Base-by-base conservation (phyloP, 2,797 vertebrate species). In the Harpagifer antarcticus region DNA sequence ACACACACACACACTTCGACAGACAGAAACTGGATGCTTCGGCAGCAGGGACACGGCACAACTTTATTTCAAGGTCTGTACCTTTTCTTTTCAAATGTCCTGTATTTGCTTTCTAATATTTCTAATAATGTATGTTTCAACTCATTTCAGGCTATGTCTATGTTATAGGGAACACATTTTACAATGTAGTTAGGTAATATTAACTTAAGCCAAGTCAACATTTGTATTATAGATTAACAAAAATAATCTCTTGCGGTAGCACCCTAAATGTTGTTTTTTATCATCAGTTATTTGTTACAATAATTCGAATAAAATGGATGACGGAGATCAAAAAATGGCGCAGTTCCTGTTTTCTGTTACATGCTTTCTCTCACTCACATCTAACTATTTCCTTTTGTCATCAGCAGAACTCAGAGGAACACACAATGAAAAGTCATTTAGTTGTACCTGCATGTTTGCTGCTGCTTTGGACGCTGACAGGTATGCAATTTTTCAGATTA, bases 301-400 rank as follows among this genome's bases (percentile, higher is more conserved):
- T 42, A 40, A 67, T 13, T n/a, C 3, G 3, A 72, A 17, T 85
- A 87, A 90, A 90, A 90, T 90, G 90, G 89, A 76, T 8, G 86
- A 63, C 44, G 0, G 0, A 1, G 14, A 17, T 63, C 14, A 82
- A 73, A 87, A 90, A 85, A 92, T 92, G 90, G 82, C 61, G 37
- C 0, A 49, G 68, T 87, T 86, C 72, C 80, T 79, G 60, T 47
- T 70, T 2, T 67, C 27, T 60, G 40, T 44, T 27, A 3, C 37
- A 1, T 1, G 4, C 45, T 58, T 0, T 0, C 37, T 63, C n/a
- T 61, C 19, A 12, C 59, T 66, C 6, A 12, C 43, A 54, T 27
- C 0, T 75, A 63, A 66, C 15, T 27, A 5, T 78, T 63, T 75
- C 20, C 43, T 3, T 62, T 54, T 79, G 43, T 73, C 42, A 15